These are phyloP conservation scores for Ianthella basta DNA, from an alignment of 37 sponge, comb jelly and placozoan genomes.

Conservation along the genomic window DNA sequence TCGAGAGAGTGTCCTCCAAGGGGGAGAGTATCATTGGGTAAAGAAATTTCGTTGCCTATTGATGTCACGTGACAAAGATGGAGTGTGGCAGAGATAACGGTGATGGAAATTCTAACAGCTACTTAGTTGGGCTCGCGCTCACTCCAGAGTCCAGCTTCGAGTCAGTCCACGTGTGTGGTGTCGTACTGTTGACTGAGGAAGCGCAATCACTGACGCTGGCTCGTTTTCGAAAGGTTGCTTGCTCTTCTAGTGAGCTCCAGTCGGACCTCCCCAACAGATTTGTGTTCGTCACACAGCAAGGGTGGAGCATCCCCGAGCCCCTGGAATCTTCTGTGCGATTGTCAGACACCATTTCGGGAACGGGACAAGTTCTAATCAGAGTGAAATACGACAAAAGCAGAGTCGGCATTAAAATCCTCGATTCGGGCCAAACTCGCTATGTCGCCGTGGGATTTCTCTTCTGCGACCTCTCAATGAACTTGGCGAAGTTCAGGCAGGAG, in stretches of 20 bases:
- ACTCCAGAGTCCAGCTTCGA: not conserved
- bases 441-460: constrained; percentile 64
- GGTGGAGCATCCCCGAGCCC: constrained; percentile 48
- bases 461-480: constrained; percentile 14
- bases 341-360: constrained; percentile 9
- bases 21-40: too few species aligned
- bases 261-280: constrained; percentile 3
- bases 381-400: not conserved
- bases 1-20: too few species aligned
- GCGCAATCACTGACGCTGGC: not conserved
- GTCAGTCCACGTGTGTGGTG: not conserved
- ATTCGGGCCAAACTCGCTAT: not conserved
- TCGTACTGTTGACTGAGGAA: not conserved
- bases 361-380: constrained; percentile 31
- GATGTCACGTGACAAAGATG: not conserved
- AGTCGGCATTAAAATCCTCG: constrained; percentile 43
- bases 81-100: not conserved
- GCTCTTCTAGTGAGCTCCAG: not conserved
- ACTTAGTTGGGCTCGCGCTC: not conserved
- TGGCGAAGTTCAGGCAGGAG: constrained; percentile 32
- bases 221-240: not conserved
- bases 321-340: constrained; percentile 36
- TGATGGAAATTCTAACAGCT: not conserved
- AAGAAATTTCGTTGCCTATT: too few species aligned
- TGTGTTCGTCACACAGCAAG: constrained; percentile 50